Base-by-base conservation (phyloP, 2,888 invertebrate genomes). In the Campoletis raptor region DNA sequence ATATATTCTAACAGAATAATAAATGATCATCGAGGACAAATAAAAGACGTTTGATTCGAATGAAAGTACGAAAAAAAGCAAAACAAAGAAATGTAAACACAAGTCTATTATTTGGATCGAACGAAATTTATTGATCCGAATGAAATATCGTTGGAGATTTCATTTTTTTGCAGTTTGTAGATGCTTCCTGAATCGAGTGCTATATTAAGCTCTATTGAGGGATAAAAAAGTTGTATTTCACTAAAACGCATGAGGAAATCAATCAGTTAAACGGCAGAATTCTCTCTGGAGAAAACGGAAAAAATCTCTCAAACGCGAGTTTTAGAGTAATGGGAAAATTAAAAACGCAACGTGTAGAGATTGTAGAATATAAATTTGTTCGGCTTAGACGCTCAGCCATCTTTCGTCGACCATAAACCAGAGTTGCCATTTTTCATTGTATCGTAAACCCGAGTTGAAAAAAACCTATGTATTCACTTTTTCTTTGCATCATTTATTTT, bases 231-330 rank as follows among this genome's bases (percentile, higher is more conserved):
- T n/a, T 48, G 64, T 2, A 24, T 42, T 57, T 10, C 67, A 40
- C 15, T 36, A n/a, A 73, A 21, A 45, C 79, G 83, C 83, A 83
- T 74, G 83, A 67, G 36, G 18, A 72, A 61, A 73, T 54, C 0
- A 45, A 73, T 37, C 66, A 67, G 48, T 21, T 40, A 12, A 40
- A 74, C 18, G 12, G 24, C 21, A 12, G 54, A 61, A 37, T 57
- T 61, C n/a, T n/a, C n/a, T n/a, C n/a, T n/a, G n/a, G n/a, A n/a
- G n/a, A n/a, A n/a, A n/a, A n/a, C n/a, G n/a, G n/a, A 10, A 24
- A 9, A 74, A 42, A 40, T 37, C 45, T 42, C 21, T 42, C 30
- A 30, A 48, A 45, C 9, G n/a, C 2, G n/a, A n/a, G 36, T 37
- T 66, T n/a, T 9, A 66, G 24, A 37, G 37, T 15, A 40, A 74